Percentiles rank a stretch among this genome's conserved stretches.
Conservation (phyloP, 2,113 vertebrate species). For the Myocastor coypus region DNA sequence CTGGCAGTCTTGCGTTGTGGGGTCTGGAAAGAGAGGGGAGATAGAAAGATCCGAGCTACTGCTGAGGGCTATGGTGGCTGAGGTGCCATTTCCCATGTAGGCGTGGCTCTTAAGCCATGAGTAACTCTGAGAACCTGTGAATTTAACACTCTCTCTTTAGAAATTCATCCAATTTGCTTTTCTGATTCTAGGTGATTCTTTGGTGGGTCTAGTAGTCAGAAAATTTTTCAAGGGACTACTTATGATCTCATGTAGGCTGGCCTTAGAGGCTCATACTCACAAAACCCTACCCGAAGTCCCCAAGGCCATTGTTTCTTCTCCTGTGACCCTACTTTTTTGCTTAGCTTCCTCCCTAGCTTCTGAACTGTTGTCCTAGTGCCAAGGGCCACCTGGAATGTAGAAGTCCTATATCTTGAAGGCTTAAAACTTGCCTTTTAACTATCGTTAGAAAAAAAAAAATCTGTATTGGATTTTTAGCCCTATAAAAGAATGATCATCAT, state of each 20-base stretch:
- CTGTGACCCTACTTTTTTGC: not conserved
- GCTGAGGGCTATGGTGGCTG: not conserved
- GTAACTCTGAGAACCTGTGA: not conserved
- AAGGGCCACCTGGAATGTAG: not conserved
- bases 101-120: not conserved
- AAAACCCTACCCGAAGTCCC: not conserved
- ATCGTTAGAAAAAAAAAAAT: not conserved
- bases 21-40: not conserved
- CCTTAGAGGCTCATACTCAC: not conserved
- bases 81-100: not conserved
- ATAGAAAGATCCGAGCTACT: not conserved
- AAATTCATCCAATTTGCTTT: constrained; percentile 1
- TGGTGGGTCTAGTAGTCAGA: not conserved
- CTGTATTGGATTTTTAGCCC: constrained; percentile 10
- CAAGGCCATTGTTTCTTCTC: not conserved
- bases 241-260: not conserved
- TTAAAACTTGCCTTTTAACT: not conserved
- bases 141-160: not conserved
- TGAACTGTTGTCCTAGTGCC: not conserved
- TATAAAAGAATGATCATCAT: not conserved
- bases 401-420: not conserved
- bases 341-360: not conserved
- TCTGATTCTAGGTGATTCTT: not conserved
- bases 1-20: not conserved
- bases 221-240: not conserved